A percentile compares a stretch with the other conserved stretches of the same genome.
These are phyloP conservation scores for Asobara japonica DNA, from an alignment of 1,140 invertebrate genomes.

Conservation along the genomic window DNA sequence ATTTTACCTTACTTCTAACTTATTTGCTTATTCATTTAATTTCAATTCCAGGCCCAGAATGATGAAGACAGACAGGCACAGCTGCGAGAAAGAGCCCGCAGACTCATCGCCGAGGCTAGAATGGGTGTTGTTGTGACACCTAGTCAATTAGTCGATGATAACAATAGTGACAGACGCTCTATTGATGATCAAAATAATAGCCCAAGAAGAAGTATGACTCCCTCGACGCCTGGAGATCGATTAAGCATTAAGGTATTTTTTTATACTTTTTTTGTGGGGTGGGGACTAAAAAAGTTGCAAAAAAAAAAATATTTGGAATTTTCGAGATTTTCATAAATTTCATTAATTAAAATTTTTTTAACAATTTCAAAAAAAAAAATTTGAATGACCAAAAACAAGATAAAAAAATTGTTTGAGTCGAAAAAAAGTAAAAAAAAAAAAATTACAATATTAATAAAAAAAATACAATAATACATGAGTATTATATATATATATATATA, in stretches of 20 bases:
- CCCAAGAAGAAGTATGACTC: conserved; percentile 62
- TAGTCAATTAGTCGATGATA: conserved; percentile 59
- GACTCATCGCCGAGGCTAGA: conserved; percentile 89
- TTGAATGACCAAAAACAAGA: too few relatives aligned
- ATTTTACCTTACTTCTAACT: conserved; percentile 23
- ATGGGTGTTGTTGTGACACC: conserved; percentile 68
- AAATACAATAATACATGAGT: too few relatives aligned
- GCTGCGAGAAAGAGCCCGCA: conserved; percentile 85
- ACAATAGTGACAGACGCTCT: conserved; percentile 58
- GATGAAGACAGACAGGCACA: conserved; percentile 88
- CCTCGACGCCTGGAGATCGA: conserved; percentile 60
- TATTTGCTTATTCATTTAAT: conserved; percentile 26
- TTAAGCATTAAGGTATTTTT: conserved; percentile 57
- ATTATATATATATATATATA: too few relatives aligned
- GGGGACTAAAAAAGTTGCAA: too few relatives aligned
- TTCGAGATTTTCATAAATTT: too few relatives aligned
- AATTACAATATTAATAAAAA: too few relatives aligned
- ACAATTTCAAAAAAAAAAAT: too few relatives aligned
- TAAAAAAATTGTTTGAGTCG: too few relatives aligned
- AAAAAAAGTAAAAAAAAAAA: too few relatives aligned
- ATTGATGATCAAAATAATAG: conserved; percentile 64
- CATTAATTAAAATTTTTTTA: too few relatives aligned
- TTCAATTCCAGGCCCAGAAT: conserved; percentile 58
- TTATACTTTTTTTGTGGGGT: too few relatives aligned
- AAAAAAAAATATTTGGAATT: too few relatives aligned